Base-by-base conservation (phyloP, 2,113 vertebrate species). In the Gopherus evgoodei region DNA sequence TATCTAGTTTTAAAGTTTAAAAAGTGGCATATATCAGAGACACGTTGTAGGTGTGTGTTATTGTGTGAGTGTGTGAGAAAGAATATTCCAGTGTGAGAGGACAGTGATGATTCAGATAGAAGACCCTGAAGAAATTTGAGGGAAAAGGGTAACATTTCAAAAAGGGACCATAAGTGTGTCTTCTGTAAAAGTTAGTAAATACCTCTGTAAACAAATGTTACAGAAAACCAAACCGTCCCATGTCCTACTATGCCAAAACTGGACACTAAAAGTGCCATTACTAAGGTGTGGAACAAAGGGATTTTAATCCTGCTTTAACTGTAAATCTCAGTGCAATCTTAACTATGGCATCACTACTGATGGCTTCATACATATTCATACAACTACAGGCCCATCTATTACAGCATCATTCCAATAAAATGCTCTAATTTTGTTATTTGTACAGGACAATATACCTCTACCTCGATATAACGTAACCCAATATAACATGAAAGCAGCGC, bases 341-440 rank as follows among this genome's bases (percentile, higher is more conserved):
- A 50, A 38, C 76, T 31, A 1, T 0, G 0, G 11, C 24, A 14
- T 53, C 31, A 2, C 42, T 86, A 65, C 54, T 44, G 21, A 6
- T 0, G 0, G 91, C 56, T 84, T 1, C 29, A 83, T 69, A 65
- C 50, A 44, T 72, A 38, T 38, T 38, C 69, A 38, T 78, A 19
- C 11, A 82, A 56, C 38, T 44, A 44, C 31, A 53, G 65, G 50
- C 19, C 14, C 14, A 1, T 79, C 3, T 83, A 82, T 47, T 78
- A 14, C 42, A 27, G 75, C 12, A 14, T 27, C 44, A 27, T 44
- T 29, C 42, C 42, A 47, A 44, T 54, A 78, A 72, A n/a, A 38
- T 59, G 16, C 42, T 31, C 52, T 84, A 35, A 29, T 29, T 44
- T 42, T 81, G 69, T 75, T 42, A 31, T 65, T 87, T 88, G 35